A percentile compares a stretch with the other conserved stretches of the same genome.
phyloP scores from a whole-genome alignment of 2,888 invertebrate species.

The Erpobdella octoculata region DNA sequence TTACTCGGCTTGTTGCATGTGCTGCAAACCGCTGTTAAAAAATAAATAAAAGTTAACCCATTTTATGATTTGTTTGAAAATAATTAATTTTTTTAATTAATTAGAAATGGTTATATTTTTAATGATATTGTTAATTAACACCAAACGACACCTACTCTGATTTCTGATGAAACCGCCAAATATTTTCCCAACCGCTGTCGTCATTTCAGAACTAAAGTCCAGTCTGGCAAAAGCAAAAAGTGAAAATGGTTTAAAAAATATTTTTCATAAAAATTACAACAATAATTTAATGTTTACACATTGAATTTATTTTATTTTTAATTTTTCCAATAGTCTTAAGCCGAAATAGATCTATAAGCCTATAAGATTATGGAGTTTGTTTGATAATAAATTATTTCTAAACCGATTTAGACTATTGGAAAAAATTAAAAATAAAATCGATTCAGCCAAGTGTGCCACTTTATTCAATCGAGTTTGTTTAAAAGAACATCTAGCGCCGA shows the following conservation, averaged over 20 bases:
- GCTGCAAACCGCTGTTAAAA: conserved; percentile 1
- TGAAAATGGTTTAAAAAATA: neutral
- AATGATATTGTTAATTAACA: too few relatives aligned
- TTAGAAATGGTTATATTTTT: neutral
- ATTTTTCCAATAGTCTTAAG: too few relatives aligned
- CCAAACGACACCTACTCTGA: too few relatives aligned
- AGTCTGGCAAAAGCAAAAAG: neutral
- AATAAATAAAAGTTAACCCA: neutral
- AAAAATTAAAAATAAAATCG: neutral
- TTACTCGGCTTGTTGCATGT: neutral
- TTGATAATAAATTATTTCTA: too few relatives aligned
- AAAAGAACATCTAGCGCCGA: neutral
- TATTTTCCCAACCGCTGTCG: conserved; percentile 20
- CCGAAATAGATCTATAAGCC: too few relatives aligned
- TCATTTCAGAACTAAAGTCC: conserved; percentile 6
- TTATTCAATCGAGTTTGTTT: neutral
- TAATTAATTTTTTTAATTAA: neutral
- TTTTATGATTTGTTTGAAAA: neutral
- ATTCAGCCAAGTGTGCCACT: neutral
- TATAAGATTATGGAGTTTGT: too few relatives aligned
- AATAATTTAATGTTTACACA: too few relatives aligned
- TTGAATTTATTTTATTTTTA: too few relatives aligned
- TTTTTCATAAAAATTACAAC: neutral
- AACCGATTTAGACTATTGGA: too few relatives aligned
- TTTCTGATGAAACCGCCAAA: conserved; percentile 16